phyloP scores from a whole-genome alignment of 2,113 vertebrate genomes.

The Microtus richardsoni region DNA sequence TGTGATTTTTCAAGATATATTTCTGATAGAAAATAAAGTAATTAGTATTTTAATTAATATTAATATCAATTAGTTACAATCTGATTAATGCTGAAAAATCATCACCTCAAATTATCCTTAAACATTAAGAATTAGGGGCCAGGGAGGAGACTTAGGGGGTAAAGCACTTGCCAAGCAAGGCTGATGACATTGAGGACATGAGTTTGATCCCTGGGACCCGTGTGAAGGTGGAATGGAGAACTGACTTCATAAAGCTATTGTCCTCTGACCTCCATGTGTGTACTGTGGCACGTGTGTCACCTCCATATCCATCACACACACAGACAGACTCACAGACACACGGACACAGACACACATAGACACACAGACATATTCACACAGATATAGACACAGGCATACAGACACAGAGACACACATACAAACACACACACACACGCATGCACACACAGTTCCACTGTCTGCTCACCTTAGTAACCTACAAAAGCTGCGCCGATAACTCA shows the following conservation, averaged over 20 bases:
- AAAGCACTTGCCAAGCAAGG: not conserved
- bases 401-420: not conserved
- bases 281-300: not conserved
- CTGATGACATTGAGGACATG: too few relatives aligned
- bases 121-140: slow-evolving; percentile 24
- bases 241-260: not conserved
- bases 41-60: slow-evolving; percentile 1
- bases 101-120: not conserved
- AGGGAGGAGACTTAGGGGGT: not conserved
- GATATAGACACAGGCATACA: not conserved
- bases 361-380: too few relatives aligned
- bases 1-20: slow-evolving; percentile 41
- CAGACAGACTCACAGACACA: too few relatives aligned
- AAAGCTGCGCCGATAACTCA: slow-evolving; percentile 96
- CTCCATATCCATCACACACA: not conserved
- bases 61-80: not conserved
- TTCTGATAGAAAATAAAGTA: slow-evolving; percentile 49
- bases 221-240: not conserved
- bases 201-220: too few relatives aligned
- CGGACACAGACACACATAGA: too few relatives aligned
- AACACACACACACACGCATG: not conserved
- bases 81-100: slow-evolving; percentile 42
- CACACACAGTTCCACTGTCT: not conserved
- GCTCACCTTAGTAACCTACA: slow-evolving; percentile 94
- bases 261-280: not conserved